Percentiles rank a stretch among this genome's conserved stretches.
These are phyloP conservation scores for Dryoscopus gambensis DNA, from an alignment of 2,113 vertebrate genomes.

Conservation along the genomic window DNA sequence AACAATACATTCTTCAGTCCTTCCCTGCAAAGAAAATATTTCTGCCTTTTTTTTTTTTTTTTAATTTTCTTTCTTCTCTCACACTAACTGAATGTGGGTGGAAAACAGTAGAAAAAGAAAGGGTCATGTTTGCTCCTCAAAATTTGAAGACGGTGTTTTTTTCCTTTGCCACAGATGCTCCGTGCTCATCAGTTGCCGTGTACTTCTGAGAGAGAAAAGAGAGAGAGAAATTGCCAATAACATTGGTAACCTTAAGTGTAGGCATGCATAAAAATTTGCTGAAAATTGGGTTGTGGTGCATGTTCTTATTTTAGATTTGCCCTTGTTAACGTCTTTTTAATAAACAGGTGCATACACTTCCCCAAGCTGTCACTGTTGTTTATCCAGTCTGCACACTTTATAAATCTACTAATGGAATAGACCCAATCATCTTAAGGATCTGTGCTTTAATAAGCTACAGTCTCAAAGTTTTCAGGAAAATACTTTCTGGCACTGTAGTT, in stretches of 20 bases:
- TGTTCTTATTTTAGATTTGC: constrained; percentile 76
- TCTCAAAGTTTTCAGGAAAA: constrained; percentile 66
- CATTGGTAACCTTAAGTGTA: constrained; percentile 70
- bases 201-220: constrained; percentile 62
- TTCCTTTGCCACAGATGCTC: constrained; percentile 53
- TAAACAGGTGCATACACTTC: constrained; percentile 76
- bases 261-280: constrained; percentile 69
- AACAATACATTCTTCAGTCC: neutral
- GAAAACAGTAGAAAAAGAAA: constrained; percentile 51
- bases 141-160: constrained; percentile 50
- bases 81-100: constrained; percentile 15
- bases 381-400: constrained; percentile 69
- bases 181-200: constrained; percentile 46
- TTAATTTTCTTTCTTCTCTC: neutral
- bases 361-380: constrained; percentile 76
- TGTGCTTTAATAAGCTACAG: constrained; percentile 59
- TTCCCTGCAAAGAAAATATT: neutral
- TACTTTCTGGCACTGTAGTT: constrained; percentile 54
- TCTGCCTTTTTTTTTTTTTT: neutral
- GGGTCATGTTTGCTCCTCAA: constrained; percentile 53
- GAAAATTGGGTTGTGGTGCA: constrained; percentile 71
- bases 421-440: constrained; percentile 63
- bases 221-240: constrained; percentile 65
- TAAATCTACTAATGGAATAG: constrained; percentile 69
- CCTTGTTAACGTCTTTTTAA: constrained; percentile 74